Percentiles rank a stretch among this genome's conserved stretches.
Conservation (phyloP, 2,113 vertebrate genomes). For the Xyliphius kryptos region DNA sequence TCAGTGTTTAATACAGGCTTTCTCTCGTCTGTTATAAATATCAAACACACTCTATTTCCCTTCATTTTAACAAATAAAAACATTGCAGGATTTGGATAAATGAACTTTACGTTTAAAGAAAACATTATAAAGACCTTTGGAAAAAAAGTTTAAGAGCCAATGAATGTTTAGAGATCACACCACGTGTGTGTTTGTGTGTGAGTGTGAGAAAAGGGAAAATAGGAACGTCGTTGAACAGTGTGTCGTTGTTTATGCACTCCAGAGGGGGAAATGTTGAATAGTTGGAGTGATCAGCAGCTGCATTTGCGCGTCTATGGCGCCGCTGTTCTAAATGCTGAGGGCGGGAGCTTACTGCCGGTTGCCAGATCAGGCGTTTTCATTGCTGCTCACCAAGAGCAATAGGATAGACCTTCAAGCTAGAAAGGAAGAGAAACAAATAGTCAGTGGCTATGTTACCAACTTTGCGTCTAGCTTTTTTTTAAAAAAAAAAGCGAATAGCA, state of each 20-base stretch:
- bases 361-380: not conserved
- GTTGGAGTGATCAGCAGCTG: conserved; percentile 24
- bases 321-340: conserved; percentile 30
- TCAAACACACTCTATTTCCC: too few relatives aligned
- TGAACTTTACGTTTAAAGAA: not conserved
- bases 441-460: too few relatives aligned
- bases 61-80: not conserved
- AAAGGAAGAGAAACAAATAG: too few relatives aligned
- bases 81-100: not conserved
- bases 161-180: not conserved
- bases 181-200: too few relatives aligned
- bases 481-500: too few relatives aligned
- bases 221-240: not conserved
- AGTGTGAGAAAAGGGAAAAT: not conserved
- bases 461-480: too few relatives aligned
- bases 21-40: too few relatives aligned
- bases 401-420: not conserved
- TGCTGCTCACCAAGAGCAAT: too few relatives aligned
- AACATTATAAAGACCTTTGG: too few relatives aligned
- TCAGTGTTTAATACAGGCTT: too few relatives aligned
- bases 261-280: conserved; percentile 33
- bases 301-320: conserved; percentile 32
- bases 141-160: not conserved
- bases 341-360: conserved; percentile 12
- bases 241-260: conserved; percentile 29